Percentiles rank a stretch among this genome's conserved stretches.
phyloP scores from a whole-genome alignment of 2,113 vertebrate species.

The Chaenogobius annularis region DNA sequence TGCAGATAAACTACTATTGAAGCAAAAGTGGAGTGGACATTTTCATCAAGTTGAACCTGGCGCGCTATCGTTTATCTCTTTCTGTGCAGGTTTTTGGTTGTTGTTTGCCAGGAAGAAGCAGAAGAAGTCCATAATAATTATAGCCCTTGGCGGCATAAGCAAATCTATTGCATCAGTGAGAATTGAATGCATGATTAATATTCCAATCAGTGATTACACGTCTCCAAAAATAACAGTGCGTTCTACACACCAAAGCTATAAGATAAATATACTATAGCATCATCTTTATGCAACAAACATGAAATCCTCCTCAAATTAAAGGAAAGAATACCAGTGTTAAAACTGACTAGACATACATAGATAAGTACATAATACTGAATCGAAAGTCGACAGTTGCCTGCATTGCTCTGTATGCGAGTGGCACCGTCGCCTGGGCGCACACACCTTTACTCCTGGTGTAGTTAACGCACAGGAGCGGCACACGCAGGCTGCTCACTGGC shows the following conservation, averaged over 20 bases:
- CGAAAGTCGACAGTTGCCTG: constrained; percentile 29
- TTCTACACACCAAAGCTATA: constrained; percentile 18
- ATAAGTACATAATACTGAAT: constrained; percentile 50
- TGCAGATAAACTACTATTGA: constrained; percentile 20
- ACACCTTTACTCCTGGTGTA: constrained; percentile 36
- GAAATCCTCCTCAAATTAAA: constrained; percentile 12
- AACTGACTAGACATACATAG: constrained; percentile 13
- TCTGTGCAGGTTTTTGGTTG: constrained; percentile 12
- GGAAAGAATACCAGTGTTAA: constrained; percentile 9
- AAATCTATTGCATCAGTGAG: constrained; percentile 16
- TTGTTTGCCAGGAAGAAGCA: constrained; percentile 9
- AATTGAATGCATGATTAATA: constrained; percentile 12
- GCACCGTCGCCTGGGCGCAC: constrained; percentile 12
- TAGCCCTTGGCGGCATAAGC: constrained; percentile 34
- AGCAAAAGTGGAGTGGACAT: background rate
- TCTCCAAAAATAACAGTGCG: constrained; percentile 14
- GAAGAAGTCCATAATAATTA: constrained; percentile 24
- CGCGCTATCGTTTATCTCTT: background rate
- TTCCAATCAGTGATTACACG: constrained; percentile 1
- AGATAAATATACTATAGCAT: constrained; percentile 8
- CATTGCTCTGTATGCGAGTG: constrained; percentile 29
- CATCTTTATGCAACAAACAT: background rate
- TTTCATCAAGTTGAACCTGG: constrained; percentile 1
- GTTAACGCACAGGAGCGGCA: constrained; percentile 58
- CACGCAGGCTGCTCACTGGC: constrained; percentile 53